These are phyloP conservation scores for Sinelater perroti DNA, from an alignment of 2,888 invertebrate species.

Conservation along the genomic window DNA sequence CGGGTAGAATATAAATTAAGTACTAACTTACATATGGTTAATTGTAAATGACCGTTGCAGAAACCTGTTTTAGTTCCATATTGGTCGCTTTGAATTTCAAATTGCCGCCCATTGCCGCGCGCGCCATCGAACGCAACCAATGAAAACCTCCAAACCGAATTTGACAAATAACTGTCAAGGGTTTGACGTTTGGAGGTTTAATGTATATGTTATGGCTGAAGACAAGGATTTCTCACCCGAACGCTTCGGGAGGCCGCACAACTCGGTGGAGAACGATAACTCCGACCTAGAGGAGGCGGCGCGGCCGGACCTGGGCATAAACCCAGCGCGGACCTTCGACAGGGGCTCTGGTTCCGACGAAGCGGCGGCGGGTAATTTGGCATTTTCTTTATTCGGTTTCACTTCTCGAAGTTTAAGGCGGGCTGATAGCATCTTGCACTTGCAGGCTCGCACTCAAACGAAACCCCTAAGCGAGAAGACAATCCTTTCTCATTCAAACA, in stretches of 20 bases:
- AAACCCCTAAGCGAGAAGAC: constrained; percentile 65
- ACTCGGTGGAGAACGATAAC: constrained; percentile 37
- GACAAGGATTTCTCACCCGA: constrained; percentile 42
- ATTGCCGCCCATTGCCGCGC: no score
- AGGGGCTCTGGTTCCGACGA: constrained; percentile 12
- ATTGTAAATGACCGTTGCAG: no score
- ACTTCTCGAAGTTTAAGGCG: constrained; percentile 7
- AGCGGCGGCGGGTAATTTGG: constrained; percentile 20
- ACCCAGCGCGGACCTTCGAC: constrained; percentile 34
- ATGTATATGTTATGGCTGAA: constrained; percentile 47
- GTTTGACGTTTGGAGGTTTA: constrained; percentile 24
- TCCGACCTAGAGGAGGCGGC: constrained; percentile 44
- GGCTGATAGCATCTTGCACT: not conserved
- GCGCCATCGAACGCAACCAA: no score
- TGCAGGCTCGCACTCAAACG: constrained; percentile 40
- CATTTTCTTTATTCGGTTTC: not conserved
- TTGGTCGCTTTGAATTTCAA: no score
- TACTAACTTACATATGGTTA: no score
- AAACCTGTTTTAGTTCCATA: no score
- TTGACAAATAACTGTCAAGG: constrained; percentile 22
- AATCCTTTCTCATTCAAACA: constrained; percentile 88
- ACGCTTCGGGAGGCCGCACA: constrained; percentile 27
- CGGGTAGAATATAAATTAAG: no score
- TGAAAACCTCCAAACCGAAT: not conserved
- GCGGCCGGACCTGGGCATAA: constrained; percentile 43